Evolutionary conservation across 1,140 invertebrate genomes (phyloP), one percentile per base, ranked within the genome.

Genomic region (Coptotermes formosanus): DNA sequence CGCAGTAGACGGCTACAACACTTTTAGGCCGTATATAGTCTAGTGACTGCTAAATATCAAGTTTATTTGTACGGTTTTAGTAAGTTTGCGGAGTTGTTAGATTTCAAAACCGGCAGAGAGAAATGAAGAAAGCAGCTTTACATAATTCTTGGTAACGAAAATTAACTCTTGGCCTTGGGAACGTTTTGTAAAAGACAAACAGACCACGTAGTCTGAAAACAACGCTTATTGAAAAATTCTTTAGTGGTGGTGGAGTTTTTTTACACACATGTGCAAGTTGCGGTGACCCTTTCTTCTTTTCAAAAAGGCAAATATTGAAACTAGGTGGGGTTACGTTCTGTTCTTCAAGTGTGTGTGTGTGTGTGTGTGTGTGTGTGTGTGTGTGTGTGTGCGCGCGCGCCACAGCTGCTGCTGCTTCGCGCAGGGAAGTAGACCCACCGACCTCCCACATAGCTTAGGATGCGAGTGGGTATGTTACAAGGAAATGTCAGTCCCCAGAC

Each of bases 221-320:
- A 6, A 30, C 64, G 64, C 64, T 75, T 75, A 30, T 25, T 30
- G 64, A 55, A 55, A 55, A 12, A 55, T 55, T 55, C 52, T 21
- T 55, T 16, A 55, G n/a, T 75, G 64, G 64, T 75, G 64, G 64
- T 75, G 7, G 64, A 16, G 64, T 75, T 75, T 75, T 69, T 30
- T 75, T 75, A 75, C 64, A 75, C 64, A 75, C 64, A 75, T 30
- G 64, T 75, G 64, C 64, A 75, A 75, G n/a, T 75, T 75, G 64
- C 64, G n/a, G n/a, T 75, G 64, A 75, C 64, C 64, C 64, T 75
- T 75, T 75, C 64, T 75, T 75, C 64, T 75, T 75, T 25, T 75
- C 25, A 75, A 75, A 75, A 55, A 75, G 30, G 64, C 64, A 75
- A 75, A 75, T 75, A 75, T 75, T 75, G 64, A 75, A 75, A 25